Evolutionary conservation across 1,140 invertebrate species (phyloP).

Genomic region (Mesaphorura yosii): DNA sequence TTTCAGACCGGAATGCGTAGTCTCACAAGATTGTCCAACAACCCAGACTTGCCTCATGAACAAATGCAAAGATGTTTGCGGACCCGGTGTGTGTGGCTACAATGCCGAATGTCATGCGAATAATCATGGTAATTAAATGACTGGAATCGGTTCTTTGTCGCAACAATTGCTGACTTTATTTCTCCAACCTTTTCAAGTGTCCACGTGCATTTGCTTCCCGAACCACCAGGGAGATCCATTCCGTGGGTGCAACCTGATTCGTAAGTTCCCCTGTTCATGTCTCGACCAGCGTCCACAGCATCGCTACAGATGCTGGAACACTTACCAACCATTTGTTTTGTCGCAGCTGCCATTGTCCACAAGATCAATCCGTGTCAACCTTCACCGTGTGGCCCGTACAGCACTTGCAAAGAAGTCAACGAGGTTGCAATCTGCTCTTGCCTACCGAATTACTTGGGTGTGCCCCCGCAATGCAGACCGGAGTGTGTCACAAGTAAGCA

Average conservation of each 20-base stretch:
- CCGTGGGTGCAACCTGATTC: not conserved
- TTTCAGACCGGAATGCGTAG: slow-evolving; percentile 26
- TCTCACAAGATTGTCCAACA: slow-evolving; percentile 24
- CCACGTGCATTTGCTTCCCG: not conserved
- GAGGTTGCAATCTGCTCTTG: slow-evolving; percentile 27
- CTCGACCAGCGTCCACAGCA: slow-evolving; percentile 15
- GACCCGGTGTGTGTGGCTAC: slow-evolving; percentile 54
- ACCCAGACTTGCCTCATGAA: slow-evolving; percentile 51
- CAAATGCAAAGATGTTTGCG: slow-evolving; percentile 58
- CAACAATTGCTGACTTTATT: too few species aligned
- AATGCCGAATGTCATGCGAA: slow-evolving; percentile 56
- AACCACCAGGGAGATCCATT: not conserved
- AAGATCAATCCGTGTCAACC: slow-evolving; percentile 33
- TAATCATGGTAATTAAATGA: slow-evolving; percentile 55
- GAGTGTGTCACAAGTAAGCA: slow-evolving; percentile 48
- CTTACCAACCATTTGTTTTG: not conserved
- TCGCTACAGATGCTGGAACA: not conserved
- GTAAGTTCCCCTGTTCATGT: too few species aligned
- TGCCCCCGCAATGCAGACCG: slow-evolving; percentile 44
- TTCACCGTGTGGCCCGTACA: slow-evolving; percentile 35
- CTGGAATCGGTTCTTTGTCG: too few species aligned
- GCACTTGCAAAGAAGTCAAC: slow-evolving; percentile 33
- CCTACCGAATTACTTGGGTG: slow-evolving; percentile 32
- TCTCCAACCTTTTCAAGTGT: too few species aligned
- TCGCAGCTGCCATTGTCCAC: not conserved